Evolutionary conservation across 2,797 vertebrate genomes (phyloP), one percentile per base, ranked within the genome.

Genomic region (Bryconaethiops microstoma): DNA sequence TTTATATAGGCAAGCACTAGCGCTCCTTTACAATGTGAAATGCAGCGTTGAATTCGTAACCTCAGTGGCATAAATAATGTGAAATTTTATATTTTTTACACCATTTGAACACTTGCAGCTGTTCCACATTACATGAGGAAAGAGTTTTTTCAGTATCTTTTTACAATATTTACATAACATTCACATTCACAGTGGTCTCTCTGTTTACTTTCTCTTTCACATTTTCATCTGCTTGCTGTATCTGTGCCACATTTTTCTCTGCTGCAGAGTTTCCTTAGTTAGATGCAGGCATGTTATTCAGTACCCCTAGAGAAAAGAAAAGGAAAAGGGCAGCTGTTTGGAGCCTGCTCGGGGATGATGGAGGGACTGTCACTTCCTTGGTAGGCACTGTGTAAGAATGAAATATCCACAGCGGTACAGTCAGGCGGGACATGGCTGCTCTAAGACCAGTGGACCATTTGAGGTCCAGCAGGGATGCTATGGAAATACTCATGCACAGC

Each of bases 371-470:
- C 86, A 92, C 86, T 89, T 87, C 17, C 86, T 87, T 79, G 86
- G 87, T 86, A 88, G 84, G 87, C 91, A 87, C 88, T 84, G 84
- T 88, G 84, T 89, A 91, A 90, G 92, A 92, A 93, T 90, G 89
- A 90, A 90, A 90, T 91, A 87, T 84, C 79, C 65, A 87, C 85
- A 85, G 81, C 82, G 83, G 82, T 85, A 80, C 79, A 57, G 79
- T 84, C 77, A 65, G 54, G 63, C 50, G 63, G 85, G 86, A 83
- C 65, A 14, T 60, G 65, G 77, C 64, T 59, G 80, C 76, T 78
- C 83, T 84, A 39, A 70, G 35, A 74, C 52, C 65, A 52, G 72
- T 76, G 62, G 85, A 7, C 80, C 73, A 42, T 57, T 59, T 77
- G 55, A 63, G 73, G 74, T 80, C 74, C 70, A 59, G 72, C 78